Conservation (phyloP, 2,113 vertebrate genomes). For the Gambusia affinis region DNA sequence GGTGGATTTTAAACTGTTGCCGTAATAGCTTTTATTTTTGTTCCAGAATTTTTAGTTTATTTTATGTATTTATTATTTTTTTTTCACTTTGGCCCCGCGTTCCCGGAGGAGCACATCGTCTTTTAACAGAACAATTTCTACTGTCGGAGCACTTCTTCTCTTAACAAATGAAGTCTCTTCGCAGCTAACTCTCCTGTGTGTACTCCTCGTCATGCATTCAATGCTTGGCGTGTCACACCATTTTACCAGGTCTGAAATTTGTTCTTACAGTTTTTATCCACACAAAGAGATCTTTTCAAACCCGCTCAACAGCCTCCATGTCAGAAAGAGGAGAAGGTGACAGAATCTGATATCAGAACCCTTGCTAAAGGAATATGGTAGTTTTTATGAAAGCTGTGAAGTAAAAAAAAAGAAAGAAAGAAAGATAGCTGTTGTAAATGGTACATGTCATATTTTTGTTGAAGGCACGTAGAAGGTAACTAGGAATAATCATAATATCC, state of each 20-base stretch:
- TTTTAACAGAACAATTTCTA: background rate
- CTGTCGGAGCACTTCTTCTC: background rate
- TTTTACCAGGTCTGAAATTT: slow-evolving; percentile 30
- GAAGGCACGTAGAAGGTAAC: background rate
- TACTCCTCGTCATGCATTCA: slow-evolving; percentile 30
- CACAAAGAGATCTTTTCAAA: slow-evolving; percentile 32
- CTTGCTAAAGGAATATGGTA: background rate
- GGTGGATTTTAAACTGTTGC: background rate
- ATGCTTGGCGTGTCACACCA: slow-evolving; percentile 26
- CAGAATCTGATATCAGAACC: background rate
- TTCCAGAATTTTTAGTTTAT: background rate
- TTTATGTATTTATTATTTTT: too few relatives aligned
- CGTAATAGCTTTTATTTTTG: background rate
- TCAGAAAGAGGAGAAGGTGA: slow-evolving; percentile 4
- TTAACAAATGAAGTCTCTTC: slow-evolving; percentile 26
- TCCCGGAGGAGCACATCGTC: background rate
- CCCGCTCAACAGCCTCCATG: slow-evolving; percentile 8
- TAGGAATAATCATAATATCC: background rate
- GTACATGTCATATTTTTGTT: background rate
- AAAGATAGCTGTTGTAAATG: background rate
- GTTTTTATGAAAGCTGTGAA: background rate
- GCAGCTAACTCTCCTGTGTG: slow-evolving; percentile 24
- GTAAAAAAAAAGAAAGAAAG: background rate
- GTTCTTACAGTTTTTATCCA: slow-evolving; percentile 37
- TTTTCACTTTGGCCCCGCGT: background rate